These are phyloP conservation scores for Pseudoips prasinana DNA, from an alignment of 2,888 invertebrate species.

Conservation along the genomic window DNA sequence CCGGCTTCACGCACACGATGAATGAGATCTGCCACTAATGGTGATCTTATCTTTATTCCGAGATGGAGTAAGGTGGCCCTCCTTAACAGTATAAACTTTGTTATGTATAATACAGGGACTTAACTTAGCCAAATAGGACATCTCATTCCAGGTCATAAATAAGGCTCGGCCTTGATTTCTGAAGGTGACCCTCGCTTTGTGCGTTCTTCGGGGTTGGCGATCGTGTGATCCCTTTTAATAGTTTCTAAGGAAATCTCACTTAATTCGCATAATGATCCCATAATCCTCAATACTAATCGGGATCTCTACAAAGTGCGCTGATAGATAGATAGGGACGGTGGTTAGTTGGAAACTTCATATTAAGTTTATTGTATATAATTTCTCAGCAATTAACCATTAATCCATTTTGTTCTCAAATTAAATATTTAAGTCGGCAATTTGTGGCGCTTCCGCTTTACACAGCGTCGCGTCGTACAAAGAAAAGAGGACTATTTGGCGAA, in stretches of 20 bases:
- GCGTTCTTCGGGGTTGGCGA: slow-evolving; percentile 56
- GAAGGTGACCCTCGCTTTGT: slow-evolving; percentile 66
- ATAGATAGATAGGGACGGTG: too few relatives aligned
- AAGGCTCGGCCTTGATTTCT: slow-evolving; percentile 75
- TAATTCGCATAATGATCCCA: slow-evolving; percentile 69
- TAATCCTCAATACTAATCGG: slow-evolving; percentile 56
- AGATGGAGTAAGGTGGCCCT: slow-evolving; percentile 68
- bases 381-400: slow-evolving; percentile 59
- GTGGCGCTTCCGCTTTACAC: slow-evolving; percentile 66
- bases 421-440: slow-evolving; percentile 73
- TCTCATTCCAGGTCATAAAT: slow-evolving; percentile 72
- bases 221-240: slow-evolving; percentile 70
- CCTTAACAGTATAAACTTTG: slow-evolving; percentile 69
- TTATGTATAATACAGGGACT: slow-evolving; percentile 67
- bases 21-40: slow-evolving; percentile 75
- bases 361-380: slow-evolving; percentile 45
- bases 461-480: slow-evolving; percentile 58
- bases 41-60: slow-evolving; percentile 70
- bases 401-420: slow-evolving; percentile 70
- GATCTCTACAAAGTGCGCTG: slow-evolving; percentile 47
- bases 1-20: slow-evolving; percentile 63
- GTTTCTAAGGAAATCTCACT: slow-evolving; percentile 65
- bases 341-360: slow-evolving; percentile 19
- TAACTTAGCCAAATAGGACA: slow-evolving; percentile 65
- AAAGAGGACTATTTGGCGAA: slow-evolving; percentile 61